Percentiles rank a stretch among this genome's conserved stretches.
Conservation (phyloP, 2,113 vertebrate species). For the Eubucco bourcierii region DNA sequence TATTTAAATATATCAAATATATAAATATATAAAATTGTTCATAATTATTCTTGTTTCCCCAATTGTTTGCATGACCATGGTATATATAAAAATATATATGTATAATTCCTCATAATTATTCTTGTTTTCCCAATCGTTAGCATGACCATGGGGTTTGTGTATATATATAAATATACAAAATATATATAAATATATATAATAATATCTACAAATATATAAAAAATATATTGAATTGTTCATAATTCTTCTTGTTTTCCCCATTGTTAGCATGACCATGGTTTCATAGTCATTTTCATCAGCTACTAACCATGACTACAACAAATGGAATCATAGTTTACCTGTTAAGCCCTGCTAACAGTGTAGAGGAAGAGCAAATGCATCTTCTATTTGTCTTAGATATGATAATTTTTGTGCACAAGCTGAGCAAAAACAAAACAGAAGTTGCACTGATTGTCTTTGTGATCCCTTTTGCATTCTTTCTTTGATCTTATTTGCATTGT, state of each 20-base stretch:
- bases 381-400: neutral
- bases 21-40: too few relatives aligned
- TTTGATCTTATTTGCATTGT: neutral
- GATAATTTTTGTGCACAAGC: neutral
- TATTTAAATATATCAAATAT: too few relatives aligned
- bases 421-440: neutral
- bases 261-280: neutral
- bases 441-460: neutral
- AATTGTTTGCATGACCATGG: too few relatives aligned
- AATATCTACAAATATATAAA: neutral
- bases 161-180: too few relatives aligned
- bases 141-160: rapidly evolving
- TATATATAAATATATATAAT: too few relatives aligned
- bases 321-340: neutral
- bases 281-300: neutral
- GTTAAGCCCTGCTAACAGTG: rapidly evolving
- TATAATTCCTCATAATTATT: neutral
- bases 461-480: neutral
- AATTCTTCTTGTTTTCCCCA: neutral
- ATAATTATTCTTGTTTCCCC: too few relatives aligned
- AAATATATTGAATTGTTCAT: neutral
- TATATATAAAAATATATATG: too few relatives aligned
- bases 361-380: neutral
- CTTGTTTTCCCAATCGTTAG: neutral
- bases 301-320: rapidly evolving